A percentile compares a stretch with the other conserved stretches of the same genome.
These are phyloP conservation scores for Elaphurus davidianus DNA, from an alignment of 2,113 vertebrate species.

Conservation along the genomic window DNA sequence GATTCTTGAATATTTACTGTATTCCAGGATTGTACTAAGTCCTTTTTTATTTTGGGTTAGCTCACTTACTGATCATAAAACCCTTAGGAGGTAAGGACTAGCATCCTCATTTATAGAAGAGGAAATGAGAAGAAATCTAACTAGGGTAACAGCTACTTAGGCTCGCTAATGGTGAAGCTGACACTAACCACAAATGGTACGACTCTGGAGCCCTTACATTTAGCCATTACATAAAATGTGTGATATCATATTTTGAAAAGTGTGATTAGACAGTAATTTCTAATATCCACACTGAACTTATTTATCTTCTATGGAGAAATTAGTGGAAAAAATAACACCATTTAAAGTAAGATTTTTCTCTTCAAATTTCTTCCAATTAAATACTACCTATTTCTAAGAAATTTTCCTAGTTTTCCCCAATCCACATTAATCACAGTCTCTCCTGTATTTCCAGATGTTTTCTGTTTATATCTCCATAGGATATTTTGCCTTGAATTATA, in stretches of 20 bases:
- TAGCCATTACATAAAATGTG: background rate
- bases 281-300: background rate
- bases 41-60: background rate
- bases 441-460: background rate
- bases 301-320: background rate
- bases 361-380: background rate
- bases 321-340: background rate
- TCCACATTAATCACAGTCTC: background rate
- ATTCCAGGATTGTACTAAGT: background rate
- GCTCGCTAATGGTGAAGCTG: background rate
- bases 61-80: background rate
- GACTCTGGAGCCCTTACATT: background rate
- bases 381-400: background rate
- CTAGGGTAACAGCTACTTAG: background rate
- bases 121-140: background rate
- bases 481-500: conserved; percentile 9
- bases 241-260: background rate
- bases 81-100: background rate
- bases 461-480: background rate
- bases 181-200: background rate
- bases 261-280: background rate
- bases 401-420: background rate
- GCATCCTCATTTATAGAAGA: background rate
- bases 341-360: conserved; percentile 15
- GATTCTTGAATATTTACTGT: background rate